These are phyloP conservation scores for Cromileptes altivelis DNA, from an alignment of 2,113 vertebrate genomes.

Conservation along the genomic window DNA sequence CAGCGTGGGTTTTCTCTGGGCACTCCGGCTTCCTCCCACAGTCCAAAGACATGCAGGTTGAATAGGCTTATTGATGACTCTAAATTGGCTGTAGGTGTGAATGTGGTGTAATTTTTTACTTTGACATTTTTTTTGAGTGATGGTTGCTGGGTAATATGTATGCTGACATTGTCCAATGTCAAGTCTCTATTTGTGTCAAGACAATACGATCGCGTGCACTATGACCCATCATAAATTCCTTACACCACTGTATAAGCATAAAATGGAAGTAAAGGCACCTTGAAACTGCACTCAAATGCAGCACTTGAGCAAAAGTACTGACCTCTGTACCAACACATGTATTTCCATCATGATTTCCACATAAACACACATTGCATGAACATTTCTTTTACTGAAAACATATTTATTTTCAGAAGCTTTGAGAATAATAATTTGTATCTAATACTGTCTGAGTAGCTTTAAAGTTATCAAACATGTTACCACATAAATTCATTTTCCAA, in stretches of 20 bases:
- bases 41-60: no score
- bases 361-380: not conserved
- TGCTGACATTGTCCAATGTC: no score
- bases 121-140: no score
- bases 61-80: no score
- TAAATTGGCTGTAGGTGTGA: no score
- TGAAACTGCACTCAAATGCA: not conserved
- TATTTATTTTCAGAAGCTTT: conserved; percentile 46
- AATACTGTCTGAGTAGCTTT: conserved; percentile 58
- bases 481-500: not conserved
- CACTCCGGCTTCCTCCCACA: no score
- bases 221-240: no score
- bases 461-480: conserved; percentile 45
- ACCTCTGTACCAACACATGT: not conserved
- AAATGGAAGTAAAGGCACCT: not conserved
- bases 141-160: no score
- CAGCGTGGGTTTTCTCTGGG: no score
- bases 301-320: not conserved
- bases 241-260: not conserved
- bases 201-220: no score
- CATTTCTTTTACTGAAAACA: conserved; percentile 62
- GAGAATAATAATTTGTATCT: conserved; percentile 37
- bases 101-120: no score
- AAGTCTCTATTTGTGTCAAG: no score
- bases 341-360: not conserved